Base-by-base conservation (phyloP, 2,888 invertebrate genomes). In the Xestia rhomboidea region DNA sequence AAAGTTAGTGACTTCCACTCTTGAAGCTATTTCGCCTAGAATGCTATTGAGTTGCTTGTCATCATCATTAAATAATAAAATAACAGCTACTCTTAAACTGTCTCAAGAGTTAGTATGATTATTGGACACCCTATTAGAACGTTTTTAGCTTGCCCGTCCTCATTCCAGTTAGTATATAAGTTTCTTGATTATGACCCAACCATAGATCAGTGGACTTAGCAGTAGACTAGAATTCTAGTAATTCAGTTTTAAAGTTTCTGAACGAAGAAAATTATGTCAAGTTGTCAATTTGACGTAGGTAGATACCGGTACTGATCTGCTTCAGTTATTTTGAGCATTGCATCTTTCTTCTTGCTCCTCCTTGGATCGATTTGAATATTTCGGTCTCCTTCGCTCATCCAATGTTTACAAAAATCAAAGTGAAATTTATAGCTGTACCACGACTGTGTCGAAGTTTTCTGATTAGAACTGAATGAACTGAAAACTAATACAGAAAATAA, bases 381-480 rank as follows among this genome's bases (percentile, higher is more conserved):
- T 24, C 27, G n/a, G 5, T 66, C 64, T 57, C 54, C 34, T 57
- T 81, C 13, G 8, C 10, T 41, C 30, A 3, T 15, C 7, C 0
- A 54, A 49, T 81, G 76, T 78, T 81, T 76, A 81, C 76, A 76
- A 82, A 49, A 30, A 8, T 46, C 18, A 11, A 5, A 41, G 11
- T 46, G 38, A 21, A 21, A 18, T 41, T 64, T 30, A 10, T 13
- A n/a, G n/a, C n/a, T n/a, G n/a, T n/a, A n/a, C 34, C 21, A 38
- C 51, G 5, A n/a, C 24, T 3, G 27, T 63, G 49, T 80, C n/a
- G 13, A 49, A 57, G 27, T 34, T 81, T 15, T 27, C 10, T 10
- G 75, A 64, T 30, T 57, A 5, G 0, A 38, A 38, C 38, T 38
- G 38, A 38, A 38, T n/a, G n/a, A n/a, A 49, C 4, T 30, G n/a